phyloP scores from a whole-genome alignment of 2,888 invertebrate genomes.

The Drosophila mulleri region DNA sequence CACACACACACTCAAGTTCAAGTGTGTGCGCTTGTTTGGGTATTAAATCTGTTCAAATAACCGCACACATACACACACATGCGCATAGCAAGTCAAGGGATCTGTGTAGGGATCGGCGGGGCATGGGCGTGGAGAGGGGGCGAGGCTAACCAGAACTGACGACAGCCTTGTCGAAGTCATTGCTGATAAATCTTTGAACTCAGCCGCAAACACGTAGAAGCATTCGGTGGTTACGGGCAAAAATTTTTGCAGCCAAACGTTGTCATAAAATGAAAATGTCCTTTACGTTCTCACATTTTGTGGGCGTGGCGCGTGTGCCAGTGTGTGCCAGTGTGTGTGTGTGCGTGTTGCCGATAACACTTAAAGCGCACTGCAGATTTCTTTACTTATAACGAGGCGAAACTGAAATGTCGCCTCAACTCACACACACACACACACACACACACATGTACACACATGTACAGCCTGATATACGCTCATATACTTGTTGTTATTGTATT shows the following conservation, averaged over 20 bases:
- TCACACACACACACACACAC: conserved; percentile 2
- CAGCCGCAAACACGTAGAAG: conserved; percentile 80
- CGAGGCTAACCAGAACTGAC: conserved; percentile 48
- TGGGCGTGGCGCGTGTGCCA: conserved; percentile 44
- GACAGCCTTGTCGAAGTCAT: conserved; percentile 79
- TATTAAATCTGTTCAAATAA: conserved; percentile 79
- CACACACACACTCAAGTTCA: conserved; percentile 3
- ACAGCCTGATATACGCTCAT: not conserved
- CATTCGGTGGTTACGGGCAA: conserved; percentile 74
- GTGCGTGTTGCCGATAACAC: conserved; percentile 81
- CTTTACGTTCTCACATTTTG: conserved; percentile 73
- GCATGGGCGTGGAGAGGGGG: not conserved
- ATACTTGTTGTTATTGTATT: conserved; percentile 32
- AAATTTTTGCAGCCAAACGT: conserved; percentile 64
- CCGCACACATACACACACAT: conserved; percentile 48
- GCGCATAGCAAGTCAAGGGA: conserved; percentile 1
- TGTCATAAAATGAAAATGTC: conserved; percentile 81
- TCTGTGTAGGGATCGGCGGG: not conserved
- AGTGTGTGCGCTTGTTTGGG: conserved; percentile 46
- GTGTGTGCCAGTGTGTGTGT: conserved; percentile 55
- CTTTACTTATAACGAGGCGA: conserved; percentile 76
- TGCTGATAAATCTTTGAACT: conserved; percentile 81
- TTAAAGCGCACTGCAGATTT: conserved; percentile 81
- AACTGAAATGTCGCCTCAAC: conserved; percentile 37
- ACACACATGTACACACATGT: not conserved